Evolutionary conservation across 2,888 invertebrate species (phyloP), one percentile per base, ranked within the genome.

Genomic region (Alloplasta piceator): DNA sequence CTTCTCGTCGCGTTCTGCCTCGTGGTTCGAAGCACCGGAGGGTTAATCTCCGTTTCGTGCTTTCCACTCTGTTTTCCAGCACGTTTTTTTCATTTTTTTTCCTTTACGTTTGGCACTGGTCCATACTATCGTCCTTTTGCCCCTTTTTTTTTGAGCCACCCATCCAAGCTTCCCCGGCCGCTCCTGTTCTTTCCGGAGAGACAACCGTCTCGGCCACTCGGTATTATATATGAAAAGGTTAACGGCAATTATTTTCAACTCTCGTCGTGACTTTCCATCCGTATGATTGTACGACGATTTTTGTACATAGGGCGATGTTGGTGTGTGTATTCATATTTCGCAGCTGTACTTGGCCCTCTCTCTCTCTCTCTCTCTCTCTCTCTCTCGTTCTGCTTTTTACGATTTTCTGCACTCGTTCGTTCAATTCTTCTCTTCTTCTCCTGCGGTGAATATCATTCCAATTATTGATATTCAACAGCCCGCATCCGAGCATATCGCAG

Each of bases 21-120:
- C 78, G 74, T 63, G 60, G 64, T 66, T 67, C 74, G 36, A 52
- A 66, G 71, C 71, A 70, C 73, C 78, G 66, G 78, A 75, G 67
- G 81, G 74, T 81, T 81, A 81, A 81, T 81, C 81, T 78, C 74
- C 78, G 81, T 78, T 81, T 78, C 66, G 78, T 78, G 78, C 81
- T 78, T 78, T 81, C 74, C 74, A 74, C 74, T 75, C 70, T 78
- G 78, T 81, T 81, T 81, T 81, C 74, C 74, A 78, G 26, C 26
- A 52, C 6, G 52, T 16, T 7, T 16, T 16, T 16, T n/a, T 4
- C n/a, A 3, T 26, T 26, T 7, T n/a, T 61, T 41, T 48, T 50
- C 67, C 78, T 81, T 70, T 78, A 58, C 67, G 55, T 66, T 81
- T 81, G 81, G 81, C 81, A 81, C 60, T 39, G 71, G 46, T 81